Base-by-base conservation (phyloP, 2,797 vertebrate species). In the Pachyuromys duprasi region DNA sequence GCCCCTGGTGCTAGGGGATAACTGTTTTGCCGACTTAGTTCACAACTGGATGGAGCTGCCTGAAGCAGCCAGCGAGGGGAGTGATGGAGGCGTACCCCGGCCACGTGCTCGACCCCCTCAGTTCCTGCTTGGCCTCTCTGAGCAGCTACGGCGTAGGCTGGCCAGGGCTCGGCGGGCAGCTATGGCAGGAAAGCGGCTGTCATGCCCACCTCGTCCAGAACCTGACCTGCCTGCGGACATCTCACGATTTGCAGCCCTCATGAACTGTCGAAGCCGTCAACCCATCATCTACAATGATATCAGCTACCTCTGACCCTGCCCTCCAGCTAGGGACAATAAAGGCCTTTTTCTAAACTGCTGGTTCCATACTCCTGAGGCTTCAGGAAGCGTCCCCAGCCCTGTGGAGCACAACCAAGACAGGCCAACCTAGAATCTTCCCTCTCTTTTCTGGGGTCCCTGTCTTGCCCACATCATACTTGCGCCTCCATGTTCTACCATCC, bases 11-110 rank as follows among this genome's bases (percentile, higher is more conserved):
- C 98, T 99, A 60, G 99, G 99, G 0, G 99, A 99, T 98, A 99
- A 99, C 98, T 99, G 99, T 97, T 99, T 99, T 75, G 99, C 99
- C 0, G 99, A 99, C 97, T 98, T 99, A 62, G 99, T 99, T 89
- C 99, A 99, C 98, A 99, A 99, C 97, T 99, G 99, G 99, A 99
- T 99, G 99, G 99, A 99, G 98, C 98, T 99, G 86, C 99, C 99
- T 0, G 99, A 99, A 87, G 98, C 98, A 86, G 99, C 98, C 11
- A 98, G 99, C 0, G 99, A 99, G 69, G 98, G 98, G 12, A 96
- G 97, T 0, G 96, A 98, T 74, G 97, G 98, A 22, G 98, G 98
- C 95, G 98, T 98, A 1, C 28, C 98, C 8, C 99, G 99, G 9
- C 98, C 99, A 89, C 98, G 99, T 42, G 99, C 99, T 89, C 99